Evolutionary conservation across 2,888 invertebrate genomes (phyloP), one percentile per base, ranked within the genome.

Genomic region (Saturnia japonica): DNA sequence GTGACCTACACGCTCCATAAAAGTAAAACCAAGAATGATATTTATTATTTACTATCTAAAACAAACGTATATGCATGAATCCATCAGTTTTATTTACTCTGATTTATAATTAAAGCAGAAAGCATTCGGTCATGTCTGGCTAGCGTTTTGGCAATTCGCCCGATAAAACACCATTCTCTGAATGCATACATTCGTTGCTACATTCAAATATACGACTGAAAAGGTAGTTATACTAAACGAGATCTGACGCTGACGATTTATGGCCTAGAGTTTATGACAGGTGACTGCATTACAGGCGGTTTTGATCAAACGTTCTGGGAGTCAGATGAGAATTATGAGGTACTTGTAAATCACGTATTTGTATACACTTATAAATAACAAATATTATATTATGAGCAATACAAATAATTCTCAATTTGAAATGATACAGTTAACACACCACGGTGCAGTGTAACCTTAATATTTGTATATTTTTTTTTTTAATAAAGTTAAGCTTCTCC

Each of bases 121-220:
- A 75, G 72, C 72, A 80, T 79, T 75, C 71, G 60, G 70, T 72
- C 72, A 75, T 76, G 80, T 81, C 82, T 84, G 81, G 80, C 76
- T 76, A 79, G 76, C 77, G 77, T 81, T 82, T 79, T 87, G 87
- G 86, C 84, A 80, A 68, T 64, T 22, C 76, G 85, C 87, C 87
- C 80, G 75, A 76, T 67, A 74, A 72, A 71, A 73, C 73, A 76
- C 73, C 72, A 75, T 76, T 73, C 74, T 71, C 69, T 62, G 47
- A 68, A 68, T 68, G 64, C 73, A 69, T 71, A 76, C 75, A 74
- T 73, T 72, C 72, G 76, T 70, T 72, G 76, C 72, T 72, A 77
- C 72, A 76, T 75, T 74, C 74, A 74, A 73, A 74, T 77, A 78
- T 77, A 77, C 74, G 78, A 80, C 75, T 76, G 77, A 74, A 76